phyloP scores from a whole-genome alignment of 2,888 invertebrate genomes.

The Cryptocephalus moraei region DNA sequence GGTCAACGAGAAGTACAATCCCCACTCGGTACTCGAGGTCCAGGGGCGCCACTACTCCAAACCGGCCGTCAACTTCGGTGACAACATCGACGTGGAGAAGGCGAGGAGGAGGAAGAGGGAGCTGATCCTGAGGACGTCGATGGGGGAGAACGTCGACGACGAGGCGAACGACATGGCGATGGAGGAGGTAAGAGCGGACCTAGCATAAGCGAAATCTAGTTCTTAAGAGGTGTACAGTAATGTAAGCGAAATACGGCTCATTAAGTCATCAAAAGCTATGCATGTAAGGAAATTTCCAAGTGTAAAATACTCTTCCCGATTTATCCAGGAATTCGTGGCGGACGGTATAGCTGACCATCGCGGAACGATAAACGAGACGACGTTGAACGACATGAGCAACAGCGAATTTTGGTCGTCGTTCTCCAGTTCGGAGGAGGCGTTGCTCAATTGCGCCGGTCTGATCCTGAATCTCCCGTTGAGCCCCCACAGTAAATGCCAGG shows the following conservation, averaged over 20 bases:
- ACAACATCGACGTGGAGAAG: constrained; percentile 28
- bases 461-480: constrained; percentile 62
- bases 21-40: constrained; percentile 12
- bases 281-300: too few species aligned
- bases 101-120: constrained; percentile 38
- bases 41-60: constrained; percentile 30
- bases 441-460: constrained; percentile 62
- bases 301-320: too few species aligned
- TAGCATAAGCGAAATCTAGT: not conserved
- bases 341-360: constrained; percentile 58
- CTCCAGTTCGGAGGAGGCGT: constrained; percentile 68
- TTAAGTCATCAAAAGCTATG: too few species aligned
- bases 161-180: constrained; percentile 49
- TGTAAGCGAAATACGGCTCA: too few species aligned
- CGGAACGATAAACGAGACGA: constrained; percentile 53
- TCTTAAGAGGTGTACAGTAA: not conserved
- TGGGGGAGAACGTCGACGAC: constrained; percentile 47
- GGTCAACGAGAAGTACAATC: constrained; percentile 40
- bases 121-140: constrained; percentile 42
- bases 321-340: constrained; percentile 43
- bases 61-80: constrained; percentile 26
- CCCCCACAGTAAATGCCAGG: constrained; percentile 48
- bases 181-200: constrained; percentile 49
- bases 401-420: constrained; percentile 75
- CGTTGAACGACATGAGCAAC: constrained; percentile 59